phyloP scores from a whole-genome alignment of 2,113 vertebrate species.

The Crotalus viridis region DNA sequence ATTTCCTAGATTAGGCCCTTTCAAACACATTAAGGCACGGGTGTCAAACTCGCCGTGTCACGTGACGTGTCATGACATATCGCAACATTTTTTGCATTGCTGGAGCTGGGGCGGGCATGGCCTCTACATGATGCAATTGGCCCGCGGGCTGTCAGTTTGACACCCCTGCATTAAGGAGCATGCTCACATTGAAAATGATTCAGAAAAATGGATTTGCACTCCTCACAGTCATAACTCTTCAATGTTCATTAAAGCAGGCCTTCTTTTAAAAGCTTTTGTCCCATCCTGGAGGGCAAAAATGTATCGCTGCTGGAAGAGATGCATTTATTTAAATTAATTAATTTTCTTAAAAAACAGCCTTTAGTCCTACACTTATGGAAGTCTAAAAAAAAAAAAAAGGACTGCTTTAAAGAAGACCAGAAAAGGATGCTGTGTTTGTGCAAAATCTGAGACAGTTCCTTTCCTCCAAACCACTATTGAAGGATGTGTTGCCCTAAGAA shows the following conservation, averaged over 20 bases:
- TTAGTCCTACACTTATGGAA: not conserved
- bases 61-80: no score
- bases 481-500: not conserved
- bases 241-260: not conserved
- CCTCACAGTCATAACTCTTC: not conserved
- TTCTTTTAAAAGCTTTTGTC: not conserved
- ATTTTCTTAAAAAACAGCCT: not conserved
- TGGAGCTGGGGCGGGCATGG: no score
- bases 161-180: not conserved
- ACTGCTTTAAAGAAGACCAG: not conserved
- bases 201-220: not conserved
- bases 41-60: no score
- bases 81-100: no score
- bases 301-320: not conserved
- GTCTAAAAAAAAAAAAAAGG: not conserved
- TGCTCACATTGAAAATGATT: not conserved
- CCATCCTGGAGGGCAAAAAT: not conserved
- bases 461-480: not conserved
- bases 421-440: not conserved
- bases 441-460: not conserved
- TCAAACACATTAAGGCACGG: not conserved
- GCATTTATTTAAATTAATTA: not conserved
- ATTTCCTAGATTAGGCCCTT: not conserved
- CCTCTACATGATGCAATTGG: no score
- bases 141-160: no score